Base-by-base conservation (phyloP, 2,888 invertebrate species). In the Caradrina kadenii region DNA sequence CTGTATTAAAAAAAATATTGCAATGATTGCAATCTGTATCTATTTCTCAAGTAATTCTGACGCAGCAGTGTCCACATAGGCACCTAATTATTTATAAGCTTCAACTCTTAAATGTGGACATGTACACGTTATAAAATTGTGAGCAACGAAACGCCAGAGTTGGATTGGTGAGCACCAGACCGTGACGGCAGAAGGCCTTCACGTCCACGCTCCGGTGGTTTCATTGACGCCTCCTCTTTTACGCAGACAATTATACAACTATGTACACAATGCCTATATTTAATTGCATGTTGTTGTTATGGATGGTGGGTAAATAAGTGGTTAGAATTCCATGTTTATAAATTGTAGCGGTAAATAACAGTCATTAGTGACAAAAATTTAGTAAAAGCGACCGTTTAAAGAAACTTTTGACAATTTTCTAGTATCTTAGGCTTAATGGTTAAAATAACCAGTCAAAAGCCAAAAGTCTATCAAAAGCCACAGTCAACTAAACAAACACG, bases 141-240 rank as follows among this genome's bases (percentile, higher is more conserved):
- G 52, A 54, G 68, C 73, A 71, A 76, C 67, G 55, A 65, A 73
- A 64, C 65, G 53, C 63, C 71, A 55, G 68, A 59, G 70, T 75
- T 49, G 84, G 91, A 93, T 93, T 93, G 93, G 93, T 89, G 87
- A 82, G 76, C 89, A 86, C n/a, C 83, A 87, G 83, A 89, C 90
- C 92, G 87, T 91, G 71, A 69, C 83, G 85, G 74, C 80, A 78
- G 81, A 86, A 88, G 89, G 86, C 87, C 88, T 88, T 85, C 86
- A 73, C 85, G 72, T 82, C 68, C 82, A 89, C 87, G 91, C 87
- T 91, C 80, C 80, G 84, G 64, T 87, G 86, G 75, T 69, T 79
- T 31, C 75, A 84, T 65, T 79, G 86, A 86, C 90, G 88, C 91
- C 91, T 91, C 91, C 90, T 89, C 86, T 86, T 88, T 87, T 85